A percentile compares a stretch with the other conserved stretches of the same genome.
These are phyloP conservation scores for Colletes gigas DNA, from an alignment of 1,140 invertebrate genomes.

Conservation along the genomic window DNA sequence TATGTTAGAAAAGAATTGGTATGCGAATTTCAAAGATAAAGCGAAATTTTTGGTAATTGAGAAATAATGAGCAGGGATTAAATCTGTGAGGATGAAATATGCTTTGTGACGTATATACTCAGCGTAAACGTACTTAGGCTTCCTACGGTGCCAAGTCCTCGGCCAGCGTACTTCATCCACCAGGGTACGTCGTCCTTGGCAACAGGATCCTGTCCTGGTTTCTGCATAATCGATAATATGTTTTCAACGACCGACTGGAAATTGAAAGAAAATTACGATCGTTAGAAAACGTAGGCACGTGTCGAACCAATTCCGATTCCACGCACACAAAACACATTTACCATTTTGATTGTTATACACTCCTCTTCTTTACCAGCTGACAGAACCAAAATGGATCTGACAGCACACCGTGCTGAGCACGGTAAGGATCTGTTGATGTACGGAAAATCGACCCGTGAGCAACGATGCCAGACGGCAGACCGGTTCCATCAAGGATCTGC, in stretches of 20 bases:
- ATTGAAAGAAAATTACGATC: conserved; percentile 13
- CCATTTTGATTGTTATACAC: conserved; percentile 52
- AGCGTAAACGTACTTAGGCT: conserved; percentile 86
- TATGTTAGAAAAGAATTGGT: not conserved
- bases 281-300: too few relatives aligned
- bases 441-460: conserved; percentile 62
- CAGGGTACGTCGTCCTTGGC: conserved; percentile 91
- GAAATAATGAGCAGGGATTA: not conserved
- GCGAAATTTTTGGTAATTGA: not conserved
- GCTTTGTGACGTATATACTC: not conserved
- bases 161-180: conserved; percentile 93
- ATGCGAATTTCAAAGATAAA: not conserved
- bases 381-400: conserved; percentile 57
- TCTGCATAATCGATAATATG: conserved; percentile 87
- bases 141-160: conserved; percentile 91
- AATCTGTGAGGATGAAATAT: not conserved
- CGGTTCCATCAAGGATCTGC: too few relatives aligned
- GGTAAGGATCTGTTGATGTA: conserved; percentile 57
- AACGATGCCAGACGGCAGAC: too few relatives aligned
- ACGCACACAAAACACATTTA: conserved; percentile 43
- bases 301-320: not conserved
- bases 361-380: conserved; percentile 63
- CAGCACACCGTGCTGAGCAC: conserved; percentile 17
- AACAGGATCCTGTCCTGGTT: conserved; percentile 87
- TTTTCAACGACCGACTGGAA: conserved; percentile 89